These are phyloP conservation scores for Tyria jacobaeae DNA, from an alignment of 2,888 invertebrate genomes.

Conservation along the genomic window DNA sequence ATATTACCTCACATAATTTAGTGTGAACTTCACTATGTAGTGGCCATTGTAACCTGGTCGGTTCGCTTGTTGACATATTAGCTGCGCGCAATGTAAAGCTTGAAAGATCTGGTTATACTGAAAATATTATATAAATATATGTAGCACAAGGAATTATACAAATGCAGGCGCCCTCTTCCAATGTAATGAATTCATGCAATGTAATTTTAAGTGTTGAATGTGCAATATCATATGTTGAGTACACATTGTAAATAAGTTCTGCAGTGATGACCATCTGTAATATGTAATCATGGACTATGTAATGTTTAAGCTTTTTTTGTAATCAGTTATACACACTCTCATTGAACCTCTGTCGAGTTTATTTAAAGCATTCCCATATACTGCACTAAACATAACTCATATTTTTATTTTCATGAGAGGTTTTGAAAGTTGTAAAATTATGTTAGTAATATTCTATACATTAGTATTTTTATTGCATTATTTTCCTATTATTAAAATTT, in stretches of 20 bases:
- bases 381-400: constrained; percentile 65
- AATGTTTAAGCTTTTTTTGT: constrained; percentile 59
- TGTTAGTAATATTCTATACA: constrained; percentile 80
- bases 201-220: constrained; percentile 83
- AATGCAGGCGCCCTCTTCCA: constrained; percentile 65
- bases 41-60: constrained; percentile 38
- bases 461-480: constrained; percentile 84
- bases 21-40: constrained; percentile 42
- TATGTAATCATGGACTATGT: constrained; percentile 55
- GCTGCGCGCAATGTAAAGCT: constrained; percentile 22
- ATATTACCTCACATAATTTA: constrained; percentile 70
- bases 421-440: constrained; percentile 71
- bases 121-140: constrained; percentile 41
- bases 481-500: constrained; percentile 82
- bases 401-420: constrained; percentile 63
- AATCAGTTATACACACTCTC: constrained; percentile 57
- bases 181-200: constrained; percentile 71
- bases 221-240: constrained; percentile 76
- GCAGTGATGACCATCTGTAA: constrained; percentile 50
- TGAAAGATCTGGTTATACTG: constrained; percentile 49
- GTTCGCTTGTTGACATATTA: constrained; percentile 32
- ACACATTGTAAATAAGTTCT: constrained; percentile 72
- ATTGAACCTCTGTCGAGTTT: constrained; percentile 72
- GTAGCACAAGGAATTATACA: constrained; percentile 60
- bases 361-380: constrained; percentile 80